Percentiles rank a stretch among this genome's conserved stretches.
These are phyloP conservation scores for Galeopterus variegatus DNA, from an alignment of 2,113 vertebrate species.

Conservation along the genomic window DNA sequence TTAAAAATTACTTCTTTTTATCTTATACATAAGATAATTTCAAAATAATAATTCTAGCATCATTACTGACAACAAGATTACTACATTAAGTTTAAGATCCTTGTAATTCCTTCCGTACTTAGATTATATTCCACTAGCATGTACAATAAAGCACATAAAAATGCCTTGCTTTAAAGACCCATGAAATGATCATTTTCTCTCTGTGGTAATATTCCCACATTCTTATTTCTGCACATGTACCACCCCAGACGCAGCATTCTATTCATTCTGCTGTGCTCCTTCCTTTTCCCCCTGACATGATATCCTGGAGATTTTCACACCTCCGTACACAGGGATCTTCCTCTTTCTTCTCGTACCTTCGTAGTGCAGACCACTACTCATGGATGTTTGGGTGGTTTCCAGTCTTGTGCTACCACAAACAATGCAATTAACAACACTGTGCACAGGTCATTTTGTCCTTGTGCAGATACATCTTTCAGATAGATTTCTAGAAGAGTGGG, in stretches of 20 bases:
- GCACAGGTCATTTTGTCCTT: background rate
- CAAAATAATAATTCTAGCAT: background rate
- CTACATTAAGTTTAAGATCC: background rate
- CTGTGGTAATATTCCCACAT: fast-evolving
- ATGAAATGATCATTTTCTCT: background rate
- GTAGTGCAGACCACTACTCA: fast-evolving
- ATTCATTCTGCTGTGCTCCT: background rate
- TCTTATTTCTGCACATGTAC: background rate
- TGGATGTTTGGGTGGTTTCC: background rate
- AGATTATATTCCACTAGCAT: background rate
- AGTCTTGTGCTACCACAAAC: background rate
- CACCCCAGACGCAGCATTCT: fast-evolving
- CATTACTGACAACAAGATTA: background rate
- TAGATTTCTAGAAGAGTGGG: too few species aligned
- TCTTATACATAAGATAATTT: background rate
- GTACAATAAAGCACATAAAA: background rate
- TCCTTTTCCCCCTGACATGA: background rate
- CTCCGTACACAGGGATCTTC: background rate
- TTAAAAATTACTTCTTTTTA: background rate
- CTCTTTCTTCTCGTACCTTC: too few species aligned
- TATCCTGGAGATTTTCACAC: fast-evolving
- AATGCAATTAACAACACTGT: fast-evolving
- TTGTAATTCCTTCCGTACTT: background rate
- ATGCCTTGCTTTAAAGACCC: background rate
- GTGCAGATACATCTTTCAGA: fast-evolving